phyloP scores from a whole-genome alignment of 2,888 invertebrate genomes.

The Argyra leucocephala region DNA sequence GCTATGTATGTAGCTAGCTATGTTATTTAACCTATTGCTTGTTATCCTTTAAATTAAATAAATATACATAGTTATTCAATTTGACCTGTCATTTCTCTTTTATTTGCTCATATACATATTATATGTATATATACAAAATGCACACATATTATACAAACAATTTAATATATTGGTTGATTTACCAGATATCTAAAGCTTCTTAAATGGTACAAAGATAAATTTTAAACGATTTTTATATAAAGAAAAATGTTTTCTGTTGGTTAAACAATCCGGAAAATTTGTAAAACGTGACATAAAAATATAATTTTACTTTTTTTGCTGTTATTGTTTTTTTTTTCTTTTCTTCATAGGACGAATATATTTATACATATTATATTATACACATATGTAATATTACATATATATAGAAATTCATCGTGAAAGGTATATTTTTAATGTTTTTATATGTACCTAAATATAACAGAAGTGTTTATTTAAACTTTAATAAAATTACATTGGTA shows the following conservation, averaged over 20 bases:
- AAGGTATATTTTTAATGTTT: not conserved
- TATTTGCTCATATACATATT: no score
- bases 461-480: not conserved
- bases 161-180: no score
- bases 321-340: not conserved
- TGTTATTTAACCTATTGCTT: not conserved
- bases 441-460: not conserved
- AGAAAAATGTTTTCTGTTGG: not conserved
- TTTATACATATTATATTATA: no score
- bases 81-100: not conserved
- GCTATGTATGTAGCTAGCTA: no score
- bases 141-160: not conserved
- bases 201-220: not conserved
- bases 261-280: constrained; percentile 4
- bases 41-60: not conserved
- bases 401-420: no score
- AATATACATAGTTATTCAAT: not conserved
- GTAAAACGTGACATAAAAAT: constrained; percentile 2
- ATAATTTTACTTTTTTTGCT: not conserved
- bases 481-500: not conserved
- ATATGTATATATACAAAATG: not conserved
- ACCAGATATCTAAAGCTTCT: not conserved
- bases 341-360: not conserved
- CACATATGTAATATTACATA: no score
- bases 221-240: not conserved